Conservation (phyloP, 2,888 invertebrate genomes). For the Ectemnius continuus region DNA sequence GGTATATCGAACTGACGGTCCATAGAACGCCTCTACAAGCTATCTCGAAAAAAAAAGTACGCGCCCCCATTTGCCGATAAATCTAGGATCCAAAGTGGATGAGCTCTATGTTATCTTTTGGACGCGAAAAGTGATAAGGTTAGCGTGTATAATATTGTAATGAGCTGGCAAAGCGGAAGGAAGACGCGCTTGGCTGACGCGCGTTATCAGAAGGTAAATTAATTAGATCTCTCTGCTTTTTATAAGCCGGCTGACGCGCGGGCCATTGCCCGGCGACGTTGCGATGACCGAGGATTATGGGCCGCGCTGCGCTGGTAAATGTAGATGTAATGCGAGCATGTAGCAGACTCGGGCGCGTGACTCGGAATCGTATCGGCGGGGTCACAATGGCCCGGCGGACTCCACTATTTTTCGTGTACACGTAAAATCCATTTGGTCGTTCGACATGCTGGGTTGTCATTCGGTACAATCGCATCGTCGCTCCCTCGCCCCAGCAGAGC, state of each 20-base stretch:
- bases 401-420: slow-evolving; percentile 65
- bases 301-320: slow-evolving; percentile 18
- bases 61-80: too few species aligned
- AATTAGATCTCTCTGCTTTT: slow-evolving; percentile 37
- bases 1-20: too few species aligned
- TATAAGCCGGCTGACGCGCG: slow-evolving; percentile 27
- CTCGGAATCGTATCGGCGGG: slow-evolving; percentile 47
- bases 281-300: slow-evolving; percentile 46
- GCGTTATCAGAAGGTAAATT: slow-evolving; percentile 47
- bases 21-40: too few species aligned
- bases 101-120: too few species aligned
- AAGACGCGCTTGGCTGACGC: slow-evolving; percentile 17
- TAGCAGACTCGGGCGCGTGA: slow-evolving; percentile 51
- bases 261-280: slow-evolving; percentile 16
- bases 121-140: too few species aligned
- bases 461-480: slow-evolving; percentile 61
- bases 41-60: too few species aligned
- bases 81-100: too few species aligned
- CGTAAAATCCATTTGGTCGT: slow-evolving; percentile 66
- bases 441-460: slow-evolving; percentile 65
- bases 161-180: slow-evolving; percentile 18
- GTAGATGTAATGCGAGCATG: slow-evolving; percentile 53
- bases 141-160: neutral
- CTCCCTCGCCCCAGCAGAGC: slow-evolving; percentile 43
- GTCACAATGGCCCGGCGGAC: neutral